Percentiles rank a stretch among this genome's conserved stretches.
These are phyloP conservation scores for Tangara arthus DNA, from an alignment of 2,797 vertebrate genomes.

Conservation along the genomic window DNA sequence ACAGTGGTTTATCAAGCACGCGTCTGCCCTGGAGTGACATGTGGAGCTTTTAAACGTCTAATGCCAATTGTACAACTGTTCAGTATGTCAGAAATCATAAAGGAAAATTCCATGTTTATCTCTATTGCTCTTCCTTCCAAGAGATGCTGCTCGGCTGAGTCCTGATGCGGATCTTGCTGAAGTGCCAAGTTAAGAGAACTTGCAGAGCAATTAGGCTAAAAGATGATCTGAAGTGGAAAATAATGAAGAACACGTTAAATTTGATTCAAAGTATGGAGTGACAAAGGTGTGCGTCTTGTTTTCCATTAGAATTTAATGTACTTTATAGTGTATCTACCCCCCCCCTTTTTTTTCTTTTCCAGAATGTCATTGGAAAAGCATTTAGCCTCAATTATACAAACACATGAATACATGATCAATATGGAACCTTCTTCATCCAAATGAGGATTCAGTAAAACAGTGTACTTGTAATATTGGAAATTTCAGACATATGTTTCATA, in stretches of 20 bases:
- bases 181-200: not conserved
- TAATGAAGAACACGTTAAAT: not conserved
- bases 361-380: not conserved
- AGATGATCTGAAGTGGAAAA: not conserved
- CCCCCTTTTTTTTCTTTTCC: accelerated
- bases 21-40: not conserved
- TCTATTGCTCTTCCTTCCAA: not conserved
- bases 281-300: not conserved
- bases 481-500: not conserved
- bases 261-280: not conserved
- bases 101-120: not conserved
- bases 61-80: not conserved
- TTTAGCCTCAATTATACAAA: not conserved
- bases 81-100: not conserved
- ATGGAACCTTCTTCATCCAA: not conserved
- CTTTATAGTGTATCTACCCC: not conserved
- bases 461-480: not conserved
- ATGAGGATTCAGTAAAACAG: not conserved
- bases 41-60: not conserved
- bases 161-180: not conserved
- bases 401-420: not conserved
- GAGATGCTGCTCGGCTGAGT: not conserved
- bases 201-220: not conserved
- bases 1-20: accelerated
- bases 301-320: not conserved